Conservation (phyloP, 2,113 vertebrate species). For the Otus sunia region DNA sequence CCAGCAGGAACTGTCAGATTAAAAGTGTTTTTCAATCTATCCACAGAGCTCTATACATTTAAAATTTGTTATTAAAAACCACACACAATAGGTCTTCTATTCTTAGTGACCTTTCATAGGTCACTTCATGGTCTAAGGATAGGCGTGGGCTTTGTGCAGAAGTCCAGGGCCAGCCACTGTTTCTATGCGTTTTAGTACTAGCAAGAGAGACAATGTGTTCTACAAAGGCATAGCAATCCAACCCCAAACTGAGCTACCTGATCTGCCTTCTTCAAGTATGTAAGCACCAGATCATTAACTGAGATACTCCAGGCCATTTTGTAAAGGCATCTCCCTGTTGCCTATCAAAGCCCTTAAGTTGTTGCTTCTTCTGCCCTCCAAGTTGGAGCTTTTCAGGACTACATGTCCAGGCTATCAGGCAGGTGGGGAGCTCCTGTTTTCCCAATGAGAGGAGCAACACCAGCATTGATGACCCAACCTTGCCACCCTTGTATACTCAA, state of each 20-base stretch:
- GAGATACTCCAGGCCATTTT: neutral
- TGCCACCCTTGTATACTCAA: neutral
- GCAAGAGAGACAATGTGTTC: neutral
- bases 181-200: neutral
- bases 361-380: neutral
- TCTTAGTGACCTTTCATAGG: neutral
- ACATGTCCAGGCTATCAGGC: neutral
- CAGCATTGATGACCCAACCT: neutral
- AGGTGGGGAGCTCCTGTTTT: neutral
- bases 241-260: neutral
- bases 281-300: no score
- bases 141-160: neutral
- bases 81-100: neutral
- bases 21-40: neutral
- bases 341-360: neutral
- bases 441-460: neutral
- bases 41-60: neutral
- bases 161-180: neutral
- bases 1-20: neutral
- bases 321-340: neutral
- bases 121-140: neutral
- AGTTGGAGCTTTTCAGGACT: neutral
- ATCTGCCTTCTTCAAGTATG: neutral
- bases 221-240: accelerated
- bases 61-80: neutral